phyloP scores from a whole-genome alignment of 2,113 vertebrate genomes.

The Archilochus colubris region DNA sequence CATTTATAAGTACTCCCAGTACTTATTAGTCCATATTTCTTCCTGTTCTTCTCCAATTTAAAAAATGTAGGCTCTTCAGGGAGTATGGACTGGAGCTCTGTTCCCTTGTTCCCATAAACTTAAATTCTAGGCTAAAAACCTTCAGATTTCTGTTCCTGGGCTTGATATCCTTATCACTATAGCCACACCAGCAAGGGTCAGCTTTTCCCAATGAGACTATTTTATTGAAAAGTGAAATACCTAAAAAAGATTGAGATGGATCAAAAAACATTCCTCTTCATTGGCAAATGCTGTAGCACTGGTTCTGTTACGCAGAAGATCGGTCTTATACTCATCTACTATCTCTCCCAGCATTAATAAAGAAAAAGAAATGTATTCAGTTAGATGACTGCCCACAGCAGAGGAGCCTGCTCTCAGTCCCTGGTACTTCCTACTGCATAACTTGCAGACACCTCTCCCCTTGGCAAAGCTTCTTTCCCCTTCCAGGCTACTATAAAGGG shows the following conservation, averaged over 20 bases:
- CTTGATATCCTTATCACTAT: neutral
- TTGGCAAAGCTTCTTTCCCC: neutral
- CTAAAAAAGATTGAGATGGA: neutral
- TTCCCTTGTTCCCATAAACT: neutral
- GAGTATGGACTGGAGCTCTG: neutral
- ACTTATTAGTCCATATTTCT: neutral
- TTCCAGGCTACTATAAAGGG: neutral
- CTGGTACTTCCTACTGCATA: rapidly evolving
- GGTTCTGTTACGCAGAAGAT: neutral
- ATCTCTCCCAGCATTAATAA: neutral
- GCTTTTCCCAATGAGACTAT: neutral
- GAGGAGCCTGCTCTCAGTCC: neutral
- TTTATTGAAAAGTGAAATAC: neutral
- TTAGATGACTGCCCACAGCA: neutral
- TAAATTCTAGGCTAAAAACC: neutral
- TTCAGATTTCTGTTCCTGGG: neutral
- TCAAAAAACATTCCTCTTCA: neutral
- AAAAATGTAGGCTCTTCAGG: neutral
- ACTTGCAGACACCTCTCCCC: neutral
- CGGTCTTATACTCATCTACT: neutral
- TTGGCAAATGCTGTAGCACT: neutral
- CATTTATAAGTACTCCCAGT: neutral
- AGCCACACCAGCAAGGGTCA: neutral
- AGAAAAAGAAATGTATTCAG: neutral
- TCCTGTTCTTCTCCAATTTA: neutral